A percentile compares a stretch with the other conserved stretches of the same genome.
phyloP scores from a whole-genome alignment of 1,140 invertebrate species.

The Trichomalopsis sarcophagae region DNA sequence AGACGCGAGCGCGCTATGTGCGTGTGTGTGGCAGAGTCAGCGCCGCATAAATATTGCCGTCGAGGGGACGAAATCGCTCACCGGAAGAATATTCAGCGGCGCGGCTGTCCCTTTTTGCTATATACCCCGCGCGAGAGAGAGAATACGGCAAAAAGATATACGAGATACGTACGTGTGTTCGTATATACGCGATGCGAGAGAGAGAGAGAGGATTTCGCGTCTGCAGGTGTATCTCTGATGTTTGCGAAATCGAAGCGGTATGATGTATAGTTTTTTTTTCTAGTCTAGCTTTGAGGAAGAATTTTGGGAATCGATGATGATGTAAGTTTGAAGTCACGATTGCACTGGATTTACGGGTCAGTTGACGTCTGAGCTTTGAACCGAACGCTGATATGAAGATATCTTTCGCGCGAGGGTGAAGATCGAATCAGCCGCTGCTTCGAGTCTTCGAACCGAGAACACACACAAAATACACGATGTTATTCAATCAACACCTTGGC shows the following conservation, averaged over 20 bases:
- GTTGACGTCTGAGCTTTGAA: neutral
- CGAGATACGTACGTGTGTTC: too few species aligned
- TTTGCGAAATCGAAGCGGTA: neutral
- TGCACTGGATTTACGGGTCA: neutral
- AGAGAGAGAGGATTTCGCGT: too few species aligned
- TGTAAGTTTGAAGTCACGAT: neutral
- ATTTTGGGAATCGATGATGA: too few species aligned
- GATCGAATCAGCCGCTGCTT: neutral
- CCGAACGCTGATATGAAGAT: neutral
- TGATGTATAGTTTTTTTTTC: too few species aligned
- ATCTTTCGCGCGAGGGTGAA: neutral
- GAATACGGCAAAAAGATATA: too few species aligned
- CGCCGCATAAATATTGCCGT: conserved; percentile 63
- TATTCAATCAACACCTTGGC: too few species aligned
- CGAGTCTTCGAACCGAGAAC: neutral
- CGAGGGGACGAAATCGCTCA: conserved; percentile 48
- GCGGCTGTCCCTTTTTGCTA: conserved; percentile 13
- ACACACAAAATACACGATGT: neutral
- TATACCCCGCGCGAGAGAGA: conserved; percentile 15
- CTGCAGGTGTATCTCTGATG: too few species aligned
- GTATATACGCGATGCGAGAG: too few species aligned
- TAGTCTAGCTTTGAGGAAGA: too few species aligned
- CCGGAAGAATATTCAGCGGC: conserved; percentile 27
- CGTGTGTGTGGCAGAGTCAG: conserved; percentile 29
- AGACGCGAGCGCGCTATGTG: too few species aligned